Evolutionary conservation across 2,797 vertebrate species (phyloP).

Genomic region (Diglossa cyanea): DNA sequence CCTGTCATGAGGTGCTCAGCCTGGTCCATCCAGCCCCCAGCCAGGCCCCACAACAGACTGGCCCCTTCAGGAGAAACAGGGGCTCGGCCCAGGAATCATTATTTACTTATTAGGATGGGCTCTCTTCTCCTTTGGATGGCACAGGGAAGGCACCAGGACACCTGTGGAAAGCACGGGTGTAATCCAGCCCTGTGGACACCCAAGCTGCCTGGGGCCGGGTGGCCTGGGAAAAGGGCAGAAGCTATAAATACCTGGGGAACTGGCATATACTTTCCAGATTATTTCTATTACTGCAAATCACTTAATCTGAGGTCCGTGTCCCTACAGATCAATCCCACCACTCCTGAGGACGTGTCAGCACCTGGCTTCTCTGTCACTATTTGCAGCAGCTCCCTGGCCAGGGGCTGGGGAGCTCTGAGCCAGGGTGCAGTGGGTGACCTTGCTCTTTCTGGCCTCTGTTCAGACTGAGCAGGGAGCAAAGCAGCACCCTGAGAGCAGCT

Average conservation of each 20-base stretch:
- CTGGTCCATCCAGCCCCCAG: neutral
- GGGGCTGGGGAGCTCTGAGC: neutral
- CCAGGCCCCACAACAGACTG: accelerated
- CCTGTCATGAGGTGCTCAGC: accelerated
- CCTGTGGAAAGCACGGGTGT: neutral
- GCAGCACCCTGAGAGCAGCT: neutral
- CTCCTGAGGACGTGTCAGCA: neutral
- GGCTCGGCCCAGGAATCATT: neutral
- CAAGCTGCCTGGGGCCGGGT: accelerated
- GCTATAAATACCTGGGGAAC: constrained; percentile 2
- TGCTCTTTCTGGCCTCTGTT: neutral
- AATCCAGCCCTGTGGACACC: neutral
- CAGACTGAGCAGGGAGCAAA: neutral
- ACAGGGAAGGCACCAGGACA: neutral
- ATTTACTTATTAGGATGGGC: neutral
- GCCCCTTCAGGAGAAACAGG: neutral
- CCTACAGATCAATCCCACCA: neutral
- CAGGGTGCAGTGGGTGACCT: neutral
- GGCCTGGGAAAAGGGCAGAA: neutral
- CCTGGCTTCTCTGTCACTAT: neutral
- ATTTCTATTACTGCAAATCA: neutral
- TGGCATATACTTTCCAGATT: neutral
- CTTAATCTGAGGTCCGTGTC: neutral
- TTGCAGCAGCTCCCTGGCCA: neutral
- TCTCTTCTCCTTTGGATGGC: neutral